Conservation (phyloP, 2,113 vertebrate species). For the Oreochromis aureus region DNA sequence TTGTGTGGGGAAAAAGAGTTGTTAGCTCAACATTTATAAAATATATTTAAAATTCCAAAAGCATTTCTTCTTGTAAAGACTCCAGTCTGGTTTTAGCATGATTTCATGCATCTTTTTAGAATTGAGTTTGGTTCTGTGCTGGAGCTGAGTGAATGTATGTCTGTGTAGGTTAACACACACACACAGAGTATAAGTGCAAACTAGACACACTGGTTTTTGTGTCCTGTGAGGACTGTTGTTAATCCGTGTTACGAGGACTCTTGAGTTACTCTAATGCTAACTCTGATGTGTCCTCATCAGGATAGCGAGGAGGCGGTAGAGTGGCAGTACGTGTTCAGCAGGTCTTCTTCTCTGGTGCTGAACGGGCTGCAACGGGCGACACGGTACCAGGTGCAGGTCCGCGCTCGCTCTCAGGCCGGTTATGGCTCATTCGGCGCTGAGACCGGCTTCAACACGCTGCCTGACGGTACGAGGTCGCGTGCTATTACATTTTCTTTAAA, state of each 20-base stretch:
- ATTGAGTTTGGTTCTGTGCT: too few species aligned
- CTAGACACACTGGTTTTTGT: not conserved
- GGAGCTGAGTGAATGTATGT: too few species aligned
- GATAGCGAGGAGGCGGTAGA: constrained; percentile 50
- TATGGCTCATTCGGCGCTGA: constrained; percentile 75
- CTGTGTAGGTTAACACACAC: not conserved
- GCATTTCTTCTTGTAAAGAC: too few species aligned
- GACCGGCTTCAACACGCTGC: constrained; percentile 68
- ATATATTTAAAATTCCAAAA: too few species aligned
- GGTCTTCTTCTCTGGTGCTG: constrained; percentile 64
- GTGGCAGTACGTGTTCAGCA: constrained; percentile 73
- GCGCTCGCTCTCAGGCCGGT: constrained; percentile 75
- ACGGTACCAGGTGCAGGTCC: constrained; percentile 78
- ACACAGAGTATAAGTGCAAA: accelerated
- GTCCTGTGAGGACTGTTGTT: not conserved
- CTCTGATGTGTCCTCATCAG: not conserved
- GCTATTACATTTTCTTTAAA: accelerated
- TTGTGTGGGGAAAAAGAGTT: too few species aligned
- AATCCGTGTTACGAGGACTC: accelerated
- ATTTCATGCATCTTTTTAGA: too few species aligned
- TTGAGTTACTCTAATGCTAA: not conserved
- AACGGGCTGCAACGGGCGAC: constrained; percentile 62
- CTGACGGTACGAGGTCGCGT: constrained; percentile 55
- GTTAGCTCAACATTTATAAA: too few species aligned
- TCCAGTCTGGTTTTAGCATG: too few species aligned